Percentiles rank a stretch among this genome's conserved stretches.
Conservation (phyloP, 2,797 vertebrate species). For the Sebastes hubbsi region DNA sequence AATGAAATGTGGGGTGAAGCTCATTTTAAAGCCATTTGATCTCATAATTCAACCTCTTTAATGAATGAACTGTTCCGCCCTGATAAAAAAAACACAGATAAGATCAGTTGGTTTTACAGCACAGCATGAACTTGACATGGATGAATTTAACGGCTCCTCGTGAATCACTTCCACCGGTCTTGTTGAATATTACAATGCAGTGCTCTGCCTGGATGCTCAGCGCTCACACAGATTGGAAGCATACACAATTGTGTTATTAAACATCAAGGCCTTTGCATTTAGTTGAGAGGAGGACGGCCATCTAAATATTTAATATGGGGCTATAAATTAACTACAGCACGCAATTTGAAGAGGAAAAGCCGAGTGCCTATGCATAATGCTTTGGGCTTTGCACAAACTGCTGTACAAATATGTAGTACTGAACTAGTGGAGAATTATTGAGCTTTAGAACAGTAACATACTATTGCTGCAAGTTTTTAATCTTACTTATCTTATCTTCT, state of each 20-base stretch:
- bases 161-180: slow-evolving; percentile 51
- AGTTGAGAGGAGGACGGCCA: neutral
- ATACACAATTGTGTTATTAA: slow-evolving; percentile 49
- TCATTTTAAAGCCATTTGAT: slow-evolving; percentile 36
- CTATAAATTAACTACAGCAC: slow-evolving; percentile 22
- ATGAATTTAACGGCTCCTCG: slow-evolving; percentile 49
- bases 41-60: slow-evolving; percentile 41
- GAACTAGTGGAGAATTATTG: neutral
- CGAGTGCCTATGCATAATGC: neutral
- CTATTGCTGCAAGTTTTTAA: neutral
- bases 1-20: neutral
- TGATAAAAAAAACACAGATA: slow-evolving; percentile 42
- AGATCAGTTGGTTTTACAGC: slow-evolving; percentile 54
- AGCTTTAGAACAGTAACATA: neutral
- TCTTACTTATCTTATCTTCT: neutral
- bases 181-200: slow-evolving; percentile 45
- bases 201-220: slow-evolving; percentile 33
- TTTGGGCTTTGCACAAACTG: neutral
- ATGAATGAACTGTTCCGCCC: slow-evolving; percentile 37
- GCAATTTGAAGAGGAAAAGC: slow-evolving; percentile 1
- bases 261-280: slow-evolving; percentile 51
- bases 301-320: slow-evolving; percentile 49
- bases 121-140: slow-evolving; percentile 28
- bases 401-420: neutral
- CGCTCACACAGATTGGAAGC: slow-evolving; percentile 24